A percentile compares a stretch with the other conserved stretches of the same genome.
phyloP scores from a whole-genome alignment of 2,113 vertebrate species.

The Physeter macrocephalus region DNA sequence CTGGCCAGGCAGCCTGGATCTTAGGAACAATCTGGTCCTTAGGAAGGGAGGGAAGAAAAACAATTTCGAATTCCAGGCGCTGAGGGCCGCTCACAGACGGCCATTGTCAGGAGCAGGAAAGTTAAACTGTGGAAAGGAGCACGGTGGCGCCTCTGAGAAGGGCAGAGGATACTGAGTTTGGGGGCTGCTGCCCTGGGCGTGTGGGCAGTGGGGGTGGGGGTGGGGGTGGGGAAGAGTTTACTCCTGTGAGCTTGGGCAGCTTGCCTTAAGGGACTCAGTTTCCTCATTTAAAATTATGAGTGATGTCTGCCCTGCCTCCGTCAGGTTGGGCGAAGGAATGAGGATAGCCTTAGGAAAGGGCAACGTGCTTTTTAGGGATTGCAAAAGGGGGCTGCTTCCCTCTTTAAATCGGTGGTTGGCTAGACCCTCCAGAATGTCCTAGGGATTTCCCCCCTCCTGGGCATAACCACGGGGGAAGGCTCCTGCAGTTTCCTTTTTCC shows the following conservation, averaged over 20 bases:
- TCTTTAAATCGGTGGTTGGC: neutral
- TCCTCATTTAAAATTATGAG: neutral
- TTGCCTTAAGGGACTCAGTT: neutral
- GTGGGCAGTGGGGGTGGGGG: neutral
- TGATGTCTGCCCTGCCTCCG: neutral
- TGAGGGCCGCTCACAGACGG: conserved; percentile 51
- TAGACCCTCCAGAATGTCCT: neutral
- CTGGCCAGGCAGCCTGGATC: neutral
- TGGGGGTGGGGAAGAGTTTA: neutral
- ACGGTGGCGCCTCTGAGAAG: neutral
- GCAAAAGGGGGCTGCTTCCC: neutral
- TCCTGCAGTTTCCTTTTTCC: neutral
- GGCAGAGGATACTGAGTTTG: conserved; percentile 9
- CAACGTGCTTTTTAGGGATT: accelerated
- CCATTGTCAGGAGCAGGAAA: conserved; percentile 47
- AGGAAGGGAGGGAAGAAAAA: conserved; percentile 69
- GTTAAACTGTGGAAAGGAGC: neutral
- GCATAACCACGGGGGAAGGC: accelerated
- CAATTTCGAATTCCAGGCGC: conserved; percentile 61
- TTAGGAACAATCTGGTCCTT: conserved; percentile 48
- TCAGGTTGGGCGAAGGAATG: neutral
- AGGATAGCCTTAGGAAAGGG: neutral
- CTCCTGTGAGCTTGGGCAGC: neutral
- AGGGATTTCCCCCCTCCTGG: neutral
- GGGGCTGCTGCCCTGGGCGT: neutral